Evolutionary conservation across 2,888 invertebrate genomes (phyloP), one percentile per base, ranked within the genome.

Genomic region (Chrysina gloriosa): DNA sequence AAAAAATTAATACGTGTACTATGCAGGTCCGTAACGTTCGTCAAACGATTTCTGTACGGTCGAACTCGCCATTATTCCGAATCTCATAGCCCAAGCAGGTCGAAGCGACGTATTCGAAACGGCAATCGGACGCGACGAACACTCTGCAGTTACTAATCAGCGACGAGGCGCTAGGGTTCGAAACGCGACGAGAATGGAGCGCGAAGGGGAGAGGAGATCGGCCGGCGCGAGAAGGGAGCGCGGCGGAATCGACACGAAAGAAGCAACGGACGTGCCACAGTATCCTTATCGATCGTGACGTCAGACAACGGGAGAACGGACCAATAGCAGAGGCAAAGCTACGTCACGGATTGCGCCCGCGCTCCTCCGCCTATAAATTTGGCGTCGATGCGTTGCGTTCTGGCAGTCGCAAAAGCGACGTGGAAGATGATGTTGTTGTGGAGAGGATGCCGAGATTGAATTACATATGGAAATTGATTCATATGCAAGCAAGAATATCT

Each of bases 211-310:
- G 64, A 69, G 70, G 73, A 70, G 80, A 78, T 77, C 78, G 79
- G 54, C 34, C 31, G 61, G 23, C n/a, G 6, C 42, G 25, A 77
- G 74, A 77, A 72, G 75, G 72, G 69, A 21, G 36, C 56, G 36
- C 74, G 77, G 66, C 69, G 74, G 81, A 82, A 82, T 77, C 74
- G 79, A 78, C 75, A 71, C 82, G 84, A 81, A 80, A 77, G 84
- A 81, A 80, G 78, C 75, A 70, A 36, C 68, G 72, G 74, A 75
- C 75, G 77, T 74, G 78, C 76, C 76, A 73, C 74, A 78, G 79
- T 80, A 82, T 83, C 82, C 81, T 83, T 83, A 83, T 79, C 74
- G 78, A 71, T 71, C 73, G 78, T 83, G 83, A 83, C 83, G 83
- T 83, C 83, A 83, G 77, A 72, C 70, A 65, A 69, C 71, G 70